Base-by-base conservation (phyloP, 2,113 vertebrate species). In the Micronycteris hirsuta region DNA sequence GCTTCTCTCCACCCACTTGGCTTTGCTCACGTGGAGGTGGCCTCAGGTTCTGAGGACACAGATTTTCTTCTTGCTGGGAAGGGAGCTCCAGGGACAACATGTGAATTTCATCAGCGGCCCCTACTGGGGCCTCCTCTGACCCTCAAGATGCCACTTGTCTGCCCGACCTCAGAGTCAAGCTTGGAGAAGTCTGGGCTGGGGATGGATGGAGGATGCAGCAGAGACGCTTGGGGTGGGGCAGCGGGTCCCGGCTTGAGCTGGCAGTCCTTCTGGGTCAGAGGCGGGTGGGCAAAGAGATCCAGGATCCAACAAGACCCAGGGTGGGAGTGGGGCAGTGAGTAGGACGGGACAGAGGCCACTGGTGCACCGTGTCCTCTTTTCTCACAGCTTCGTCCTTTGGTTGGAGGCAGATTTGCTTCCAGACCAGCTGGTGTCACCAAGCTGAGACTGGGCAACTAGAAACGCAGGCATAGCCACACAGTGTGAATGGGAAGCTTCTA, bases 151-250 rank as follows among this genome's bases (percentile, higher is more conserved):
- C 31, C 22, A 8, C n/a, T 38, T 47, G 70, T 49, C 70, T 56
- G 28, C 22, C 13, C 45, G 58, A 7, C 77, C 68, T 20, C 43
- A 10, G 2, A 36, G 11, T 7, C 4, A 41, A 56, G 28, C 38
- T 24, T 22, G 1, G 6, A n/a, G 82, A 11, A 58, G 22, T 33
- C 45, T 12, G 43, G 52, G 4, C 15, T 0, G 1, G 12, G 61
- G 36, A 8, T 2, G 11, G 33, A 16, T 41, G 28, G 65, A 70
- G 24, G 54, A 24, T 0, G 0, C 24, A 74, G 43, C 31, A 36
- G 1, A 26, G 3, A 45, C 0, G 13, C 6, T 1, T 47, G 70
- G 9, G 47, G 19, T 2, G 28, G 6, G 49, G 20, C 26, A 17
- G 1, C 26, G 7, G 33, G 20, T 33, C 15, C 17, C 33, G n/a